phyloP scores from a whole-genome alignment of 2,797 vertebrate species.

The Zalophus californianus region DNA sequence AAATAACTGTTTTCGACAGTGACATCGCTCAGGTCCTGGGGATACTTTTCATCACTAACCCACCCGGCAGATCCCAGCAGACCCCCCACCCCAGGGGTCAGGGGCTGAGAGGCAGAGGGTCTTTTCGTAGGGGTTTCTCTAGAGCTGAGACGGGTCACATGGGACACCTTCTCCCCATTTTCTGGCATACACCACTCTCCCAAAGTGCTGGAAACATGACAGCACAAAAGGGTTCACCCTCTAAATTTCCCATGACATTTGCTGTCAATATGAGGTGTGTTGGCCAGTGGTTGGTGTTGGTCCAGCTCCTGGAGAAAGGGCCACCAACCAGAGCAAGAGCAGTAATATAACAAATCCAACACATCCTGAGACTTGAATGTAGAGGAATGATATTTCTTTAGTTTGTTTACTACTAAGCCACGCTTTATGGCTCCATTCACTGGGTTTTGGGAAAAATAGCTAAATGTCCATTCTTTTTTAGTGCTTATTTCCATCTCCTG shows the following conservation, averaged over 20 bases:
- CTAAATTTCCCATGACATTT: accelerated
- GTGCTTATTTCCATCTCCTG: neutral
- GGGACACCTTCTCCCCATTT: neutral
- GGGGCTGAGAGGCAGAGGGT: accelerated
- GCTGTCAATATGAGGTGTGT: accelerated
- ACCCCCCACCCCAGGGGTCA: accelerated
- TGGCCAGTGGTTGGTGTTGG: neutral
- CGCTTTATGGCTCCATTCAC: too few relatives aligned
- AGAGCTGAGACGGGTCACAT: neutral
- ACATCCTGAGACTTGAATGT: neutral
- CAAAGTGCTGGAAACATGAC: neutral
- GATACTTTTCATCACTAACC: accelerated
- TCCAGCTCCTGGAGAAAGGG: neutral
- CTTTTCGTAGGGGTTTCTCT: neutral
- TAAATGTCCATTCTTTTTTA: neutral
- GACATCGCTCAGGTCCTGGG: neutral
- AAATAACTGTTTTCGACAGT: neutral
- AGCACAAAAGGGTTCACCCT: accelerated
- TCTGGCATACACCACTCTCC: neutral
- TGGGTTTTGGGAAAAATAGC: neutral
- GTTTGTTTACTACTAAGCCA: too few relatives aligned
- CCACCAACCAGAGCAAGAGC: neutral
- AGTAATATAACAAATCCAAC: neutral
- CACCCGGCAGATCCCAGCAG: neutral
- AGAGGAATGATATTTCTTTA: neutral